Evolutionary conservation across 1,140 invertebrate genomes (phyloP).

Genomic region (Hylaeus anthracinus): DNA sequence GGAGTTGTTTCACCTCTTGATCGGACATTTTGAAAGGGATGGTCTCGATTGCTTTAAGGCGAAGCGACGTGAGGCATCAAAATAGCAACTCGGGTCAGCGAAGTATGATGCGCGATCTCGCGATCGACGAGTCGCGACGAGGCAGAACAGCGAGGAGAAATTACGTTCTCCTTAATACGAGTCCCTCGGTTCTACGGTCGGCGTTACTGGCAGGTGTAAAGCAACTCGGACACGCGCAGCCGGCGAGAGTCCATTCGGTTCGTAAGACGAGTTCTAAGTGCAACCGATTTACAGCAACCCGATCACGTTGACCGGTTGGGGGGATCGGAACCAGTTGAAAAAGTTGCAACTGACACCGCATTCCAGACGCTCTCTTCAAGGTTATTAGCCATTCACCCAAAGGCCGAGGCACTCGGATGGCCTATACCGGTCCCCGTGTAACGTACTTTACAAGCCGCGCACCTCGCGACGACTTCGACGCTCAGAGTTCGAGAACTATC

Average conservation of each 20-base stretch:
- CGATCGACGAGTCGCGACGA: too few species aligned
- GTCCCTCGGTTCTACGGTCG: constrained; percentile 11
- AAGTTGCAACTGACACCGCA: constrained; percentile 70
- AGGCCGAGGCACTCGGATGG: constrained; percentile 68
- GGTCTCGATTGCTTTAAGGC: too few species aligned
- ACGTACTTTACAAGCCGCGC: neutral
- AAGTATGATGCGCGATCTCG: too few species aligned
- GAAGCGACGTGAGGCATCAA: too few species aligned
- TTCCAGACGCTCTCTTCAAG: constrained; percentile 75
- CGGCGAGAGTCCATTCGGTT: neutral
- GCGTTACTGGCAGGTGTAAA: constrained; percentile 25
- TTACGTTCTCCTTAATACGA: constrained; percentile 8
- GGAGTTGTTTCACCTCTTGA: too few species aligned
- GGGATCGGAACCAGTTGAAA: constrained; percentile 60
- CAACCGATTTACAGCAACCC: neutral
- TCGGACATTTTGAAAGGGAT: too few species aligned
- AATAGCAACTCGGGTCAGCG: too few species aligned
- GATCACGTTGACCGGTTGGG: neutral
- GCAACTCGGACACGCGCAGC: neutral
- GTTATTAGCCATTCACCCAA: constrained; percentile 75
- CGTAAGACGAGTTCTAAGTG: neutral
- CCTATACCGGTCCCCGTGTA: constrained; percentile 10
- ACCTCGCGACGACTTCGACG: neutral
- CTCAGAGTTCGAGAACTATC: too few species aligned
- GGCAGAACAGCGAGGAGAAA: too few species aligned